phyloP scores from a whole-genome alignment of 1,140 invertebrate species.

The Drosophila dunni region DNA sequence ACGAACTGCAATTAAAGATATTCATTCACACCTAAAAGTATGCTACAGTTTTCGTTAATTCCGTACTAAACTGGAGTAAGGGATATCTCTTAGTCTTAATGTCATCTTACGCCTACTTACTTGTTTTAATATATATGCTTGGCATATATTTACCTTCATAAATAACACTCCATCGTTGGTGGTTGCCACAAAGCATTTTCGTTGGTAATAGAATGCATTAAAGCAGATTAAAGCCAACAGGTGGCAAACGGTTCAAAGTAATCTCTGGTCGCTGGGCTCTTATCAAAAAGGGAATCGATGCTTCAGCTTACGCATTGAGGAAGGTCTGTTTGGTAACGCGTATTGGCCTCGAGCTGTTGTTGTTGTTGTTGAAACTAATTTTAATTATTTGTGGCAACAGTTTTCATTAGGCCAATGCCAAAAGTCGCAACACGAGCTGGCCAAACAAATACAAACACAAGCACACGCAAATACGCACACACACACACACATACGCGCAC shows the following conservation, averaged over 20 bases:
- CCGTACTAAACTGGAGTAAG: no score
- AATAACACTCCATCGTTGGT: conserved; percentile 25
- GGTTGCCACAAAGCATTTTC: conserved; percentile 32
- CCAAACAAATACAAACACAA: not conserved
- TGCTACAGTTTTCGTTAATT: no score
- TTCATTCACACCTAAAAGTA: no score
- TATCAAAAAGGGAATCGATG: conserved; percentile 3
- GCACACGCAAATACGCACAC: not conserved
- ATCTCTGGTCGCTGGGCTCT: conserved; percentile 13
- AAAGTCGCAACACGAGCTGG: conserved; percentile 22
- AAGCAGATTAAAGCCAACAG: conserved; percentile 59
- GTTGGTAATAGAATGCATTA: conserved; percentile 63
- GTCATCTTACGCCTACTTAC: no score
- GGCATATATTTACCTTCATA: conserved; percentile 22
- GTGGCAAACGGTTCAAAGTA: conserved; percentile 37
- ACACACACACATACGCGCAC: conserved; percentile 19
- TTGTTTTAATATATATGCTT: not conserved
- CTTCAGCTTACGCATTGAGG: conserved; percentile 29
- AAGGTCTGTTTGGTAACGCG: conserved; percentile 41
- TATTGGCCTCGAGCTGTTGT: conserved; percentile 13
- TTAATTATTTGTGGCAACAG: conserved; percentile 64
- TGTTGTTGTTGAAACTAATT: conserved; percentile 47
- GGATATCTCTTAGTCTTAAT: no score
- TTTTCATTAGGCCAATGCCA: conserved; percentile 32
- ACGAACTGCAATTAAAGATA: no score